Evolutionary conservation across 1,140 invertebrate species (phyloP).

Genomic region (Anoplolepis gracilipes): DNA sequence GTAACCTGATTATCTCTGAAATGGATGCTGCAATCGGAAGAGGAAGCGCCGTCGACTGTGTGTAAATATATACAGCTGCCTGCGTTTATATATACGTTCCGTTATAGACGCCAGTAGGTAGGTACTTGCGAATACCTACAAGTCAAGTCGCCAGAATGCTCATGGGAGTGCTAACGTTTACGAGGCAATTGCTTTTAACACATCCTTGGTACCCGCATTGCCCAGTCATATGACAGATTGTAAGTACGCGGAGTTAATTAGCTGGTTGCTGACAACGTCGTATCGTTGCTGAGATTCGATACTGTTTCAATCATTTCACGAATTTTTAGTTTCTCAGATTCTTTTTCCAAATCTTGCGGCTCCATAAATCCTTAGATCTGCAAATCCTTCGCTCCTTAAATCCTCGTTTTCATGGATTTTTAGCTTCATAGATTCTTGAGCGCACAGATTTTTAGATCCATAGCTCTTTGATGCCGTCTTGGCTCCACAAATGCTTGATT

Average conservation of each 20-base stretch:
- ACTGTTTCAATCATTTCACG: conserved; percentile 22
- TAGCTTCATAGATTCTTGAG: conserved; percentile 26
- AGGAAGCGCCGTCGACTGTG: conserved; percentile 65
- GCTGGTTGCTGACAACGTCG: not conserved
- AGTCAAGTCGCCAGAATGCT: conserved; percentile 70
- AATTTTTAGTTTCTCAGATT: not conserved
- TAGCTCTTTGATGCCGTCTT: conserved; percentile 5
- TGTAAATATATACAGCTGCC: conserved; percentile 40
- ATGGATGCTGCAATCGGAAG: conserved; percentile 78
- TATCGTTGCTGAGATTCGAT: not conserved
- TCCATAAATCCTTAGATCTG: conserved; percentile 28
- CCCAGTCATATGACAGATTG: conserved; percentile 19
- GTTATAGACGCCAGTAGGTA: not conserved
- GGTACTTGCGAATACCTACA: conserved; percentile 70
- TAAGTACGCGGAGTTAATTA: not conserved
- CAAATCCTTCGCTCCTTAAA: conserved; percentile 35
- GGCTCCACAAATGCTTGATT: conserved; percentile 4
- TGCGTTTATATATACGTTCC: conserved; percentile 12
- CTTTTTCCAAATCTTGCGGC: conserved; percentile 25
- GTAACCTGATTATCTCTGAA: conserved; percentile 77
- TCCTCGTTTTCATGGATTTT: conserved; percentile 48
- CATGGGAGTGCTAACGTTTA: conserved; percentile 77
- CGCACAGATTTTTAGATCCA: conserved; percentile 34
- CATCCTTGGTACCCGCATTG: conserved; percentile 3
- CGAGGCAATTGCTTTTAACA: conserved; percentile 72